phyloP scores from a whole-genome alignment of 2,888 invertebrate genomes.

The Bugula neritina region DNA sequence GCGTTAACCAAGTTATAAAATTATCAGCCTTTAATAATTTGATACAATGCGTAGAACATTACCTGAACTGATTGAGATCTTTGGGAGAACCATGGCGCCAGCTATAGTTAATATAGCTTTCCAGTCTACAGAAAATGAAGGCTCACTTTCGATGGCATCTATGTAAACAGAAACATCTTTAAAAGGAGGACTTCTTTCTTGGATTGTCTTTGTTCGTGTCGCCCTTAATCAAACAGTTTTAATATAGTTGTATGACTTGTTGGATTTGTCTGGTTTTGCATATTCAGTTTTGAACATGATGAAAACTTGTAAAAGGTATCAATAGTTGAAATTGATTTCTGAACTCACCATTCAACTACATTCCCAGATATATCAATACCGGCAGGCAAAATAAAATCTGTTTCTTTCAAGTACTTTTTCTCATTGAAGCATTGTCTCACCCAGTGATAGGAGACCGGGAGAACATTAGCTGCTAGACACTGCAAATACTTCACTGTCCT shows the following conservation, averaged over 20 bases:
- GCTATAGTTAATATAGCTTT: slow-evolving; percentile 38
- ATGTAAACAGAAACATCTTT: background rate
- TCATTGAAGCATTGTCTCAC: slow-evolving; percentile 62
- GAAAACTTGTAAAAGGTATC: too few species aligned
- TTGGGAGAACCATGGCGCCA: slow-evolving; percentile 35
- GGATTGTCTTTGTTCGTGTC: too few species aligned
- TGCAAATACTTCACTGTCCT: slow-evolving; percentile 70
- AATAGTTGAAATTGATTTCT: too few species aligned
- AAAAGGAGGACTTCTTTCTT: background rate
- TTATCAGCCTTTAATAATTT: too few species aligned
- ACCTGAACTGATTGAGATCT: slow-evolving; percentile 31
- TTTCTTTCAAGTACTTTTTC: slow-evolving; percentile 37
- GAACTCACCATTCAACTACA: slow-evolving; percentile 1
- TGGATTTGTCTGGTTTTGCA: too few species aligned
- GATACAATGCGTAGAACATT: too few species aligned
- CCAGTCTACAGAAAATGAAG: slow-evolving; percentile 39
- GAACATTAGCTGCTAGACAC: slow-evolving; percentile 65
- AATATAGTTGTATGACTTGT: too few species aligned
- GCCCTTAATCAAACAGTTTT: too few species aligned
- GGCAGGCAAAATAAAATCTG: slow-evolving; percentile 60
- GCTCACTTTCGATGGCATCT: background rate
- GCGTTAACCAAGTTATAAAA: too few species aligned
- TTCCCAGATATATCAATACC: slow-evolving; percentile 52
- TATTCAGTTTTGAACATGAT: too few species aligned
- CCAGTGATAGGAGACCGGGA: slow-evolving; percentile 67